Evolutionary conservation across 2,113 vertebrate species (phyloP).

Genomic region (Poeciliopsis prolifica): DNA sequence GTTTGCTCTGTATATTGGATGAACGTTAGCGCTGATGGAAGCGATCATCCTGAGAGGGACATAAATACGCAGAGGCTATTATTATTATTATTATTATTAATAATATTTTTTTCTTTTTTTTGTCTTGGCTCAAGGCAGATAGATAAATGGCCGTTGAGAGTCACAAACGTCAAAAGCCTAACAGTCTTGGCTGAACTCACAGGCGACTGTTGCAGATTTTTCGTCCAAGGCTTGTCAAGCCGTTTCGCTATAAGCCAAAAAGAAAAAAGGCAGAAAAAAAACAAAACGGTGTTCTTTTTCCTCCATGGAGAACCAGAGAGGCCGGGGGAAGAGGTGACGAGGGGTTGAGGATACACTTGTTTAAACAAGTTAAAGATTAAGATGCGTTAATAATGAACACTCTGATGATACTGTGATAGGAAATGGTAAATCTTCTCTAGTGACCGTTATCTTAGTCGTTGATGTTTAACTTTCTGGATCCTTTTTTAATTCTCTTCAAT

Average conservation of each 20-base stretch:
- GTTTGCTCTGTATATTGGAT: background rate
- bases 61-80: background rate
- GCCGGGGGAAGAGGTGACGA: background rate
- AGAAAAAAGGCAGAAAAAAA: background rate
- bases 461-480: background rate
- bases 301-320: background rate
- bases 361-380: slow-evolving; percentile 1
- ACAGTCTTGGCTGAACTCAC: background rate
- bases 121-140: background rate
- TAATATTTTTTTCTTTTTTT: no score
- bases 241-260: slow-evolving; percentile 3
- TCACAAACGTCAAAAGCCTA: background rate
- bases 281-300: background rate
- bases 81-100: no score
- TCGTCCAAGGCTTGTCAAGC: background rate
- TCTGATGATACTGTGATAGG: background rate
- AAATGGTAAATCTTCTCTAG: background rate
- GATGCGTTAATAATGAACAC: background rate
- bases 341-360: background rate
- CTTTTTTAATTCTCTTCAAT: background rate
- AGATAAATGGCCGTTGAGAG: background rate
- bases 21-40: background rate
- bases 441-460: background rate
- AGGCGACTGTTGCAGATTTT: background rate
- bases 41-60: background rate